Evolutionary conservation across 1,140 invertebrate genomes (phyloP), one percentile per base, ranked within the genome.

Genomic region (Drosophila pectinifera): DNA sequence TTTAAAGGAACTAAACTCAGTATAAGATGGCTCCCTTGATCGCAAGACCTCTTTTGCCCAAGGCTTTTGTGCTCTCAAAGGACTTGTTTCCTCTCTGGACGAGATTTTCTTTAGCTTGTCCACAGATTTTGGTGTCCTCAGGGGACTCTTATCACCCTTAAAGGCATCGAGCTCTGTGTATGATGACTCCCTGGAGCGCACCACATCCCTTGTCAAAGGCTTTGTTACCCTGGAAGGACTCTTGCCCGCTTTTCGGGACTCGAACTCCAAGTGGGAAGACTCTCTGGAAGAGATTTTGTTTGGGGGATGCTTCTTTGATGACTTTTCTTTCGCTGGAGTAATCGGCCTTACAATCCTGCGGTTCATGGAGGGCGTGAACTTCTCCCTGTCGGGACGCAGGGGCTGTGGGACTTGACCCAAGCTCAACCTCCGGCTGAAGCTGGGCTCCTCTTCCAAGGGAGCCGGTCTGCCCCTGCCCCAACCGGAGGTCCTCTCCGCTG

Each of bases 401-500:
- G 43, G 46, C 18, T 53, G 61, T n/a, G 24, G 22, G 1, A 65
- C 34, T 6, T 75, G 28, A 4, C 73, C 73, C 4, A 48, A 34
- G 62, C 73, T 77, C 56, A 77, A 48, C 3, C 74, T 58, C 8
- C 73, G 46, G 1, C 73, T 49, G 28, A 31, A 42, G 14, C 57
- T 57, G 0, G 79, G 79, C 14, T 83, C 79, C 38, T 89, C 84
- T 1, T 38, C 41, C 49, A 88, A 4, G 6, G 59, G 74, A 16
- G 58, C 65, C 0, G 74, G 82, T 14, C 73, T 63, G n/a, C 55
- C 72, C 3, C 63, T 48, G 1, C 62, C 79, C 83, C 84, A 88
- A 0, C 81, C 59, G 2, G 80, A 41, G 10, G 55, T 61, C n/a
- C 73, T 39, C 20, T 76, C 73, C n/a, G 53, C 28, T 8, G 73